These are phyloP conservation scores for Bolborhynchus lineola DNA, from an alignment of 2,113 vertebrate species.

Conservation along the genomic window DNA sequence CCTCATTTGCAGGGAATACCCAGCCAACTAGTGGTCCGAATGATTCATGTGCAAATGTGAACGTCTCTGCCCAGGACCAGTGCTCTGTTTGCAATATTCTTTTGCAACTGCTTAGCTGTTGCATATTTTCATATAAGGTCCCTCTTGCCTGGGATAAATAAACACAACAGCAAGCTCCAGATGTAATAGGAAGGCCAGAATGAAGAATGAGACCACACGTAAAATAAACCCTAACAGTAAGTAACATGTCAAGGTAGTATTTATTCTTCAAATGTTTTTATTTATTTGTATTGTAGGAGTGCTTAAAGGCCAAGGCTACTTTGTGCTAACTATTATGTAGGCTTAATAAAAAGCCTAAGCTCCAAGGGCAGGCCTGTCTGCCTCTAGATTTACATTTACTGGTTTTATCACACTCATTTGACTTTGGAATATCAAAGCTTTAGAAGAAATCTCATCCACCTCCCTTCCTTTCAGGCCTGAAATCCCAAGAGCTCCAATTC, in stretches of 20 bases:
- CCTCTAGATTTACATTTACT: neutral
- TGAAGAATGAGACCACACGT: neutral
- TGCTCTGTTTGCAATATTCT: neutral
- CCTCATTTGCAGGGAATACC: neutral
- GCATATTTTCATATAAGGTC: neutral
- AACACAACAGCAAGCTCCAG: neutral
- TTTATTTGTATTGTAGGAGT: neutral
- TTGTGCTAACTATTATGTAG: neutral
- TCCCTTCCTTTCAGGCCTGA: neutral
- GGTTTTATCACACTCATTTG: neutral
- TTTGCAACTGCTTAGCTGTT: neutral
- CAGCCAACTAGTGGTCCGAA: neutral
- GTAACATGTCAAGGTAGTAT: neutral
- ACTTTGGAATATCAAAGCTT: neutral
- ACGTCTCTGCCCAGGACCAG: neutral
- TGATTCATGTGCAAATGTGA: neutral
- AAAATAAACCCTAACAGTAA: constrained; percentile 1
- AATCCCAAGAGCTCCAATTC: neutral
- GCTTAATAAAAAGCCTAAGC: neutral
- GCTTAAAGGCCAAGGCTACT: neutral
- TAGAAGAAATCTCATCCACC: neutral
- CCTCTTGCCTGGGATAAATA: neutral
- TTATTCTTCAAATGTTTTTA: neutral
- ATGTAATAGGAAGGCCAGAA: neutral
- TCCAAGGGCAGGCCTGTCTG: fast-evolving